A percentile compares a stretch with the other conserved stretches of the same genome.
Conservation (phyloP, 2,113 vertebrate species). For the Megaceryle torquata region DNA sequence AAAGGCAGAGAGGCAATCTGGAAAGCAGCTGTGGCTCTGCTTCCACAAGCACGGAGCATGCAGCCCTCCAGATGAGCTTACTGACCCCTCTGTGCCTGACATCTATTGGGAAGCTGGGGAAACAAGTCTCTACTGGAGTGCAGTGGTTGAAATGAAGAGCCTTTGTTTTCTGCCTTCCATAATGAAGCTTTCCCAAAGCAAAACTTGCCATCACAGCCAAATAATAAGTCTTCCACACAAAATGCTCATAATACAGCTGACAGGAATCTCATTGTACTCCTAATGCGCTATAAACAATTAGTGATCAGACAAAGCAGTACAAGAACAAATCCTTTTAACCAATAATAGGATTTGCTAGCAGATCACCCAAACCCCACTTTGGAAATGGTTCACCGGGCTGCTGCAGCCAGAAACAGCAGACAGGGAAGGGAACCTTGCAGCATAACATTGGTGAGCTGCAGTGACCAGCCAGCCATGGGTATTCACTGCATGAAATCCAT, state of each 20-base stretch:
- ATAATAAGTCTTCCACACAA: neutral
- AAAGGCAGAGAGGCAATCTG: neutral
- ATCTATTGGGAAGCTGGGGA: rapidly evolving
- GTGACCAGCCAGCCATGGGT: neutral
- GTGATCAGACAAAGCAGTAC: neutral
- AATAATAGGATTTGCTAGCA: constrained; percentile 14
- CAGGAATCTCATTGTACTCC: constrained; percentile 8
- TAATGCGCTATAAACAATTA: neutral
- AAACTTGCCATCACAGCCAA: neutral
- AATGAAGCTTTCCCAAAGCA: neutral
- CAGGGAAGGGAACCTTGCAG: neutral
- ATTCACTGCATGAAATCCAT: rapidly evolving
- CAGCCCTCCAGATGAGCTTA: neutral
- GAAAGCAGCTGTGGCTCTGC: neutral
- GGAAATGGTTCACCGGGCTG: neutral
- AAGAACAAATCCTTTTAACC: constrained; percentile 56
- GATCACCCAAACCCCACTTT: constrained; percentile 31
- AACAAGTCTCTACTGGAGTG: rapidly evolving
- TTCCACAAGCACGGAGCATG: rapidly evolving
- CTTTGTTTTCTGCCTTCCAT: neutral
- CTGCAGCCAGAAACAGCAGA: neutral
- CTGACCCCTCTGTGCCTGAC: neutral
- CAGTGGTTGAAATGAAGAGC: neutral
- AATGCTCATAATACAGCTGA: constrained; percentile 31
- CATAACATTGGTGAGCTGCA: neutral